A percentile compares a stretch with the other conserved stretches of the same genome.
These are phyloP conservation scores for Pygoscelis antarcticus DNA, from an alignment of 2,113 vertebrate genomes.

Conservation along the genomic window DNA sequence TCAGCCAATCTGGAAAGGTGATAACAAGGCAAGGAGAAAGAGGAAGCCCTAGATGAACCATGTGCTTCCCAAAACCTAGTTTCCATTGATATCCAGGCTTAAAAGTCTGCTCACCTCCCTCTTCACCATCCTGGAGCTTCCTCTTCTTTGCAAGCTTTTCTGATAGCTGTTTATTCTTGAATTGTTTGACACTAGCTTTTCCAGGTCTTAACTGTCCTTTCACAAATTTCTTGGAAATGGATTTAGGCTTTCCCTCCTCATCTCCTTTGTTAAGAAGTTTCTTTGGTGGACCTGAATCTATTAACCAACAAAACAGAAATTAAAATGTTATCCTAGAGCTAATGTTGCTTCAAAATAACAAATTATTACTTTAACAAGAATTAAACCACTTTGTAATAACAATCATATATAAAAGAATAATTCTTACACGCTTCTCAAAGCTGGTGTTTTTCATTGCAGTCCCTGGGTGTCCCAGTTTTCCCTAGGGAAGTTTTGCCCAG, in stretches of 20 bases:
- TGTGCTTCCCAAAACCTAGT: background rate
- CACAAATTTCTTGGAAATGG: constrained; percentile 64
- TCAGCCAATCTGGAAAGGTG: background rate
- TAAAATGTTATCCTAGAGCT: background rate
- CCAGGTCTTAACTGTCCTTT: constrained; percentile 64
- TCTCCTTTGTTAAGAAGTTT: constrained; percentile 29
- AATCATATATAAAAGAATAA: background rate
- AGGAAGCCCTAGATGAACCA: background rate
- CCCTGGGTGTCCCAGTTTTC: background rate
- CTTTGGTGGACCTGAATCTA: constrained; percentile 57
- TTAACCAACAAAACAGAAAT: background rate
- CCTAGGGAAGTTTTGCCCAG: background rate
- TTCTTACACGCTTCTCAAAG: background rate
- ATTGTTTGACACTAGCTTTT: constrained; percentile 67
- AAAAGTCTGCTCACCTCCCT: constrained; percentile 60
- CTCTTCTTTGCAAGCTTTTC: constrained; percentile 65
- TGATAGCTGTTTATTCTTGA: constrained; percentile 70
- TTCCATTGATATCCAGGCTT: background rate
- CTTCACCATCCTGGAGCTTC: constrained; percentile 57
- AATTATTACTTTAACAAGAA: background rate
- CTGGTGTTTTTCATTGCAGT: accelerated
- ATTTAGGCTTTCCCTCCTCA: constrained; percentile 54
- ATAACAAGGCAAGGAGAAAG: background rate
- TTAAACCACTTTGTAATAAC: background rate
- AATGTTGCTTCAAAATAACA: background rate